These are phyloP conservation scores for Mungos mungo DNA, from an alignment of 2,113 vertebrate genomes.

Conservation along the genomic window DNA sequence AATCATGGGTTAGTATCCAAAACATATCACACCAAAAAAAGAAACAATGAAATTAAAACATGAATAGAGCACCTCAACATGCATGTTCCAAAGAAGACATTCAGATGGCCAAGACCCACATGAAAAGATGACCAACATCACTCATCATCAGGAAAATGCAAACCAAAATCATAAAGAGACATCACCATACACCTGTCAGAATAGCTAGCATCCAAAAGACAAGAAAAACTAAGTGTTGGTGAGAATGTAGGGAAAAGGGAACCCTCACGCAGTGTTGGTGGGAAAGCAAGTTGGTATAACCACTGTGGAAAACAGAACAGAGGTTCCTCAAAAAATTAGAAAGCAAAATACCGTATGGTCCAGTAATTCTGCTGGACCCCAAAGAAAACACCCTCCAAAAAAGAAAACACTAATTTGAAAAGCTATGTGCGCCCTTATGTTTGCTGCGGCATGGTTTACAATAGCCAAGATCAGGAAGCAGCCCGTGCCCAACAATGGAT, in stretches of 20 bases:
- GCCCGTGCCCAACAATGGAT: not conserved
- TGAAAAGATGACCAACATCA: not conserved
- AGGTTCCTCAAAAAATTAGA: not conserved
- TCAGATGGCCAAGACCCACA: not conserved
- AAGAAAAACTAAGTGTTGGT: not conserved
- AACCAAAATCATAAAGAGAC: not conserved
- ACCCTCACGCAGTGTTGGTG: not conserved
- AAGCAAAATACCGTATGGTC: not conserved
- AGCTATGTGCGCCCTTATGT: not conserved
- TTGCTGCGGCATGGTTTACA: not conserved
- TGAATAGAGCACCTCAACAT: not conserved
- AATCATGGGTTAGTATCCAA: not conserved
- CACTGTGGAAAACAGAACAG: not conserved
- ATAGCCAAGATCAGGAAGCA: not conserved
- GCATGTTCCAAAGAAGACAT: not conserved
- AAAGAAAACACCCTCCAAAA: not conserved
- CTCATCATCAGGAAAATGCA: not conserved
- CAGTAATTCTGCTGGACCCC: not conserved
- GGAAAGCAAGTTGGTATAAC: not conserved
- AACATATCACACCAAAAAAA: not conserved
- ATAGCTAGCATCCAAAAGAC: not conserved
- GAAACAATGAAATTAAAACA: not conserved
- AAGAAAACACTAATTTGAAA: not conserved
- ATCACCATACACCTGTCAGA: not conserved
- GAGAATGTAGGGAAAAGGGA: not conserved